Base-by-base conservation (phyloP, 1,140 invertebrate species). In the Zaprionus africanus region DNA sequence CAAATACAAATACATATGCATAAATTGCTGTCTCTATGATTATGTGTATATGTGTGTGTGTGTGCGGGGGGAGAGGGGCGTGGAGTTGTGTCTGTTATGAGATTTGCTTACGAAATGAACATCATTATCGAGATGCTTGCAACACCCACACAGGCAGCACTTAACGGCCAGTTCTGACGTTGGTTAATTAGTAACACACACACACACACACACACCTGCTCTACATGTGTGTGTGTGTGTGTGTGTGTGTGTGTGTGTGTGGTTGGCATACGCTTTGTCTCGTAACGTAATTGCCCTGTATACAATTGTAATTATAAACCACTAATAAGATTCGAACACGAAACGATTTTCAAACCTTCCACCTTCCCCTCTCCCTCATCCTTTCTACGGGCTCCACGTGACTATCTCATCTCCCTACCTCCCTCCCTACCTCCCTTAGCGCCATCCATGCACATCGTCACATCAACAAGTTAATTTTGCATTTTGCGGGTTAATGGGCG, bases 241-340 rank as follows among this genome's bases (percentile, higher is more conserved):
- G n/a, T n/a, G n/a, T 54, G 43, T 54, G 19, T 56, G 24, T 61
- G 49, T 61, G 46, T 46, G 19, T 62, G 58, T 75, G 73, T 64
- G 66, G 60, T 54, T 49, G 54, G 36, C 56, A 64, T 73, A 68
- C 69, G 78, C 73, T 82, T 79, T 75, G 77, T 83, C 84, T 80
- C 84, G 80, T 66, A 84, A 81, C 84, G 54, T 88, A 88, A 88
- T 88, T 88, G 84, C 78, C 77, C 76, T 88, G 84, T 90, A 88
- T 88, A 90, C 84, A 84, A 90, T 88, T 88, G 85, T 84, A 88
- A 88, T 88, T 90, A 88, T 90, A 90, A 84, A 90, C 84, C 84
- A 90, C 85, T 88, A 88, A 88, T 88, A 88, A 84, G 84, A 88
- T 88, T 88, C 84, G 85, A 88, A 88, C 81, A 88, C 72, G 85